Evolutionary conservation across 2,888 invertebrate genomes (phyloP).

Genomic region (Sphecodes monilicornis): DNA sequence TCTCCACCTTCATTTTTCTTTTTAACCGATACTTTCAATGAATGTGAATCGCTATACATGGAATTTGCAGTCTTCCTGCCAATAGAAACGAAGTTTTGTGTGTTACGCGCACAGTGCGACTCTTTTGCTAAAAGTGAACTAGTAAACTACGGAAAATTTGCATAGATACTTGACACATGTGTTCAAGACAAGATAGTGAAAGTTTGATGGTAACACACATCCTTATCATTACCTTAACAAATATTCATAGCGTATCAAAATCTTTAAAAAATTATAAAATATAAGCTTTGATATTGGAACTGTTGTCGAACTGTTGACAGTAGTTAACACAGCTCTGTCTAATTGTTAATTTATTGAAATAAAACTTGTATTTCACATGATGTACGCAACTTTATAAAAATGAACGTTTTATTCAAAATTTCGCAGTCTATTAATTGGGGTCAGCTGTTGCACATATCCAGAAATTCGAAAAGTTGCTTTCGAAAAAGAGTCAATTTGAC

Average conservation of each 20-base stretch:
- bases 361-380: background rate
- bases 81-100: background rate
- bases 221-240: accelerated
- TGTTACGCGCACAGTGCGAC: background rate
- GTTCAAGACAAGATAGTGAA: no score
- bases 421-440: no score
- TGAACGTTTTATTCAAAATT: background rate
- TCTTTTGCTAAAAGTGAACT: background rate
- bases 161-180: background rate
- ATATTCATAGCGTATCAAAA: background rate
- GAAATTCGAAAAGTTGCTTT: background rate
- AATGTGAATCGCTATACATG: background rate
- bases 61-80: background rate
- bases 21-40: no score
- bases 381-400: background rate
- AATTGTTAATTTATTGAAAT: background rate
- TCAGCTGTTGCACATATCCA: background rate
- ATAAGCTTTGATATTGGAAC: background rate
- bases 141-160: background rate
- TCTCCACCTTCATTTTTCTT: no score
- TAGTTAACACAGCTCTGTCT: background rate
- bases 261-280: background rate
- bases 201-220: background rate
- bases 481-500: background rate
- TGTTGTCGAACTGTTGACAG: background rate